Conservation (phyloP, 2,888 invertebrate genomes). For the Cerceris rybyensis region DNA sequence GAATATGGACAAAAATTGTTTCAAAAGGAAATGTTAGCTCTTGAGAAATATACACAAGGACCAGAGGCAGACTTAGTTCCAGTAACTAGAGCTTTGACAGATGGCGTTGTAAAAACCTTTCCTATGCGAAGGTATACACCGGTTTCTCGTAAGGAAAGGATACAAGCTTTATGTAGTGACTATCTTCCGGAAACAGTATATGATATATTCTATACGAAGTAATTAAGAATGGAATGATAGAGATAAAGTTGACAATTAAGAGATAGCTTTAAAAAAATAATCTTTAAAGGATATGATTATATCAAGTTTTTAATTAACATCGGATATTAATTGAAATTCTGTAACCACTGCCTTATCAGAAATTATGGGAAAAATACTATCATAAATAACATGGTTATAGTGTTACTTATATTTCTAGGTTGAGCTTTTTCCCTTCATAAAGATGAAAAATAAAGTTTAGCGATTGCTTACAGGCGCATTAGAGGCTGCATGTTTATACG, state of each 20-base stretch:
- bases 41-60: conserved; percentile 90
- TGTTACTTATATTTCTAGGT: conserved; percentile 14
- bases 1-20: conserved; percentile 93
- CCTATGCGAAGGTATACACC: conserved; percentile 93
- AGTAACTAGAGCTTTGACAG: conserved; percentile 89
- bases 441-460: conserved; percentile 9
- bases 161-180: conserved; percentile 91
- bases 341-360: conserved; percentile 9
- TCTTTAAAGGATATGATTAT: conserved; percentile 1
- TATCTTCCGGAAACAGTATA: conserved; percentile 92
- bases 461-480: background rate
- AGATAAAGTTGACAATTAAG: background rate
- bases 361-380: conserved; percentile 15
- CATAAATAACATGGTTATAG: background rate
- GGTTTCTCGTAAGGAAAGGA: conserved; percentile 89
- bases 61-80: conserved; percentile 90
- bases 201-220: conserved; percentile 87
- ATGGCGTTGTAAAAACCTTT: conserved; percentile 91
- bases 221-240: conserved; percentile 11
- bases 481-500: background rate
- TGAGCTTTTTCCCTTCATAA: background rate
- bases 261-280: conserved; percentile 2
- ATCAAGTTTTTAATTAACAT: conserved; percentile 2
- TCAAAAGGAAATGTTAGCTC: conserved; percentile 89
- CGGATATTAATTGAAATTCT: conserved; percentile 8